These are phyloP conservation scores for Trachelus troglodyta DNA, from an alignment of 2,888 invertebrate genomes.

Conservation along the genomic window DNA sequence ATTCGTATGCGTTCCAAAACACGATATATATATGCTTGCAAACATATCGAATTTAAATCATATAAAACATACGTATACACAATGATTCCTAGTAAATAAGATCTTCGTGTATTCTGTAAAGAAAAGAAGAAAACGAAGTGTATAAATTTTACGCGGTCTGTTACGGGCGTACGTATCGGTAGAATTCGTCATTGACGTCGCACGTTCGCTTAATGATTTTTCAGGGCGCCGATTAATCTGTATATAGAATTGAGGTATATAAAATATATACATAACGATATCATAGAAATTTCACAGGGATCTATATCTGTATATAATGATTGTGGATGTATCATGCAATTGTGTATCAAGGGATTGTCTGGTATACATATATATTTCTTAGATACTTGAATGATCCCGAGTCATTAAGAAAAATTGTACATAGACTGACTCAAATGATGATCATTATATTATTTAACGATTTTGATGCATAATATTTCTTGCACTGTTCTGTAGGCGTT, in stretches of 20 bases:
- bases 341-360: not conserved
- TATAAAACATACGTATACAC: not conserved
- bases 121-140: not conserved
- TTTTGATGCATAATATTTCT: not conserved
- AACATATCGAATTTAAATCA: not conserved
- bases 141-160: not conserved
- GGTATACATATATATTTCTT: not conserved
- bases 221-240: not conserved
- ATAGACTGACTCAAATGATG: not conserved
- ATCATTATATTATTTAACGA: not conserved
- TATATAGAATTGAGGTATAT: not conserved
- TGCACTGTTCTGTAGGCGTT: not conserved
- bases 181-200: not conserved
- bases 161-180: not conserved
- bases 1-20: not conserved
- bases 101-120: not conserved
- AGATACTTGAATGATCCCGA: not conserved
- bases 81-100: not conserved
- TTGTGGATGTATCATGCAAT: too few species aligned
- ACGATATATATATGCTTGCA: not conserved
- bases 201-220: not conserved
- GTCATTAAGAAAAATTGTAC: not conserved
- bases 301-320: not conserved
- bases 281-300: not conserved
- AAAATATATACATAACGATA: not conserved